A percentile compares a stretch with the other conserved stretches of the same genome.
Conservation (phyloP, 2,113 vertebrate species). For the Mormyrus iriodes region DNA sequence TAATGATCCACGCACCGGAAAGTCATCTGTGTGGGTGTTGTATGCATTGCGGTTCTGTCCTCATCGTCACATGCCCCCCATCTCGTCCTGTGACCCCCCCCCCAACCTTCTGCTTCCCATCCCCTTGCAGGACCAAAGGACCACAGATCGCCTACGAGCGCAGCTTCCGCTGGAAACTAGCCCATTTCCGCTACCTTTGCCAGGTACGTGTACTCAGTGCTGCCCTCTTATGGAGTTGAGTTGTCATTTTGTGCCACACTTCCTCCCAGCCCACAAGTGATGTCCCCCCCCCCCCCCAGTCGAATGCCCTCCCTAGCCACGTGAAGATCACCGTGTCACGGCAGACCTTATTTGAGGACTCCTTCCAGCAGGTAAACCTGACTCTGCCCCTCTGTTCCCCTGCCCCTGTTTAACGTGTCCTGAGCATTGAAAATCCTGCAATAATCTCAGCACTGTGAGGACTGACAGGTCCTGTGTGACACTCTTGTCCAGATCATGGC, state of each 20-base stretch:
- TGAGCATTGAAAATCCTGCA: neutral
- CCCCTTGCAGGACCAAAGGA: conserved; percentile 78
- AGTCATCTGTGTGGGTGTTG: conserved; percentile 89
- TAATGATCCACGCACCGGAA: conserved; percentile 92
- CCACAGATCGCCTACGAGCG: conserved; percentile 97
- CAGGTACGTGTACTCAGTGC: conserved; percentile 65
- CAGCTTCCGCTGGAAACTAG: conserved; percentile 96
- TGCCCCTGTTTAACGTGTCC: neutral
- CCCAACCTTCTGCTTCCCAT: neutral
- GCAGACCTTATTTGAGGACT: conserved; percentile 96
- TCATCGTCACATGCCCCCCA: neutral
- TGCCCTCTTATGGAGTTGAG: neutral
- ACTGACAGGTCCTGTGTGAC: neutral
- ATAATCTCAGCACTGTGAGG: neutral
- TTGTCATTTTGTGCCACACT: neutral
- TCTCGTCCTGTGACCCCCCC: neutral
- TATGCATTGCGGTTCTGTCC: neutral
- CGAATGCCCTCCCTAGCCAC: conserved; percentile 90
- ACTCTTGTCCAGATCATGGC: conserved; percentile 83
- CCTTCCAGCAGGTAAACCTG: conserved; percentile 86
- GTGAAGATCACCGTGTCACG: conserved; percentile 98
- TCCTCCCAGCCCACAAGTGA: conserved; percentile 6
- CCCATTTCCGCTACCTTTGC: conserved; percentile 95
- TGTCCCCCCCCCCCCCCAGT: conserved; percentile 59
- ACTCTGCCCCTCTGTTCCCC: neutral